phyloP scores from a whole-genome alignment of 2,797 vertebrate species.

The Anas georgica region DNA sequence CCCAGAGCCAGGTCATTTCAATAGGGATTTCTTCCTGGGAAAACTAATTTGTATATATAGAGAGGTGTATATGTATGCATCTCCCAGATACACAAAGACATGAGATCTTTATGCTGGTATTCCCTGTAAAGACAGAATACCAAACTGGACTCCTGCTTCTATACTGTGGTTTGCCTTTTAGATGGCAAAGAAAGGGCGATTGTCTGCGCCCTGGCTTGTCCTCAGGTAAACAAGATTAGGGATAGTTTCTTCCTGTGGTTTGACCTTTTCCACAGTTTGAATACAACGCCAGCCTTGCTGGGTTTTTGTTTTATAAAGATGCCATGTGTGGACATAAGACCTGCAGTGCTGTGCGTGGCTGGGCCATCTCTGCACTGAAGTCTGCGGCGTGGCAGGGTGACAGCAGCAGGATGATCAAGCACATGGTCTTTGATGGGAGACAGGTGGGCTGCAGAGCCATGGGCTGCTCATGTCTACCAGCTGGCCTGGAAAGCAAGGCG shows the following conservation, averaged over 20 bases:
- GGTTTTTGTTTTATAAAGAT: neutral
- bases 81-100: neutral
- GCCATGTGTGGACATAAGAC: neutral
- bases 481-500: neutral
- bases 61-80: rapidly evolving
- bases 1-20: neutral
- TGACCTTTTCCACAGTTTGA: neutral
- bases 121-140: neutral
- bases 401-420: neutral
- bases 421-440: neutral
- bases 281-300: neutral
- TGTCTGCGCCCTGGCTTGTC: neutral
- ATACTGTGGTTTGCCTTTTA: too few relatives aligned
- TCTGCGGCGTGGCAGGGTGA: neutral
- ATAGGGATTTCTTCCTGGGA: neutral
- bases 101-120: neutral
- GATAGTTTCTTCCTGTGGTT: neutral
- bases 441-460: neutral
- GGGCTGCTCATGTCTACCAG: neutral
- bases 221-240: neutral
- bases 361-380: neutral
- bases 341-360: neutral
- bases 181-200: neutral
- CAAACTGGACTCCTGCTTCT: neutral
- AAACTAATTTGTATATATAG: neutral